Percentiles rank a stretch among this genome's conserved stretches.
Evolutionary conservation across 2,113 vertebrate species (phyloP).

Genomic region (Cromileptes altivelis): DNA sequence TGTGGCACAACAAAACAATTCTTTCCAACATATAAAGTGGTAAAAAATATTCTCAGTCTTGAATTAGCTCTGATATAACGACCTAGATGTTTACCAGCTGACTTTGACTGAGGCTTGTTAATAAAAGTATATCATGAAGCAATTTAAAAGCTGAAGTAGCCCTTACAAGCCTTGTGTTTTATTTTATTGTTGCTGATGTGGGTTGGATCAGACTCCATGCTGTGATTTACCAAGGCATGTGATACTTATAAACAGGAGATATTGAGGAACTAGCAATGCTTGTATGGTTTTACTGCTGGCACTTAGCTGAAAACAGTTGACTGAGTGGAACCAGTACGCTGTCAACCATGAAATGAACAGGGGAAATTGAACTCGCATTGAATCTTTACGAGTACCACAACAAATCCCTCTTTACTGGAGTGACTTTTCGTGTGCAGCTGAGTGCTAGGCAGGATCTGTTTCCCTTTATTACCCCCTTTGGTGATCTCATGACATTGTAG

Average conservation of each 20-base stretch:
- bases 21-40: not conserved
- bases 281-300: slow-evolving; percentile 42
- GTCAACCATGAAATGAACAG: slow-evolving; percentile 55
- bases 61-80: not conserved
- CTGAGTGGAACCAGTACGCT: slow-evolving; percentile 36
- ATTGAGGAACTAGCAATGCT: slow-evolving; percentile 27
- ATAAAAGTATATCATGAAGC: not conserved
- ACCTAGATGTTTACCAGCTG: not conserved
- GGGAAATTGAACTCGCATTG: slow-evolving; percentile 46
- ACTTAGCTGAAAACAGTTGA: slow-evolving; percentile 46
- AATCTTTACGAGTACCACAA: slow-evolving; percentile 47
- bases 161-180: slow-evolving; percentile 13
- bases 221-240: slow-evolving; percentile 36
- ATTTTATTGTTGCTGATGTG: slow-evolving; percentile 19
- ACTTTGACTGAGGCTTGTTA: slow-evolving; percentile 7
- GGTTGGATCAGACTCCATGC: slow-evolving; percentile 13
- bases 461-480: slow-evolving; percentile 37
- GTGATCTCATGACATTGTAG: slow-evolving; percentile 42
- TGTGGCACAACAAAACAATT: not conserved
- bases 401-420: slow-evolving; percentile 24
- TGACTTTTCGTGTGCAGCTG: slow-evolving; percentile 20
- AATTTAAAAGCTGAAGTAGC: not conserved
- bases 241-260: slow-evolving; percentile 31
- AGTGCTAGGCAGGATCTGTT: slow-evolving; percentile 13
- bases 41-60: not conserved